Base-by-base conservation (phyloP, 1,140 invertebrate species). In the Plectus sambesii region DNA sequence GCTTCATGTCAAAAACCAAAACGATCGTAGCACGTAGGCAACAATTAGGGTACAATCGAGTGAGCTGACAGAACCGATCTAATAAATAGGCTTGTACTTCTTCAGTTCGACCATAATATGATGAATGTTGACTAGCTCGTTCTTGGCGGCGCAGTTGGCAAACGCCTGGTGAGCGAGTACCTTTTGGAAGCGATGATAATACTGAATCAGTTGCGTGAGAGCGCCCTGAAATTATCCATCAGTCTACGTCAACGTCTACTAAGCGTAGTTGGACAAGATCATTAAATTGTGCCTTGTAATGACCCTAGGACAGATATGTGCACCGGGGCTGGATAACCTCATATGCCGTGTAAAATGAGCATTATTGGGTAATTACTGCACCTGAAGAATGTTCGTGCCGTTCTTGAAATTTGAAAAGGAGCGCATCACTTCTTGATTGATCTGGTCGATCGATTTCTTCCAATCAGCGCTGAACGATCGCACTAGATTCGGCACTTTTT, bases 41-140 rank as follows among this genome's bases (percentile, higher is more conserved):
- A n/a, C n/a, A n/a, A n/a, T n/a, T n/a, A n/a, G n/a, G n/a, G n/a
- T n/a, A 33, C 12, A 33, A 33, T 33, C 12, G 12, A 33, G 30
- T 12, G 17, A 33, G 3, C n/a, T 1, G n/a, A 47, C n/a, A 25
- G 25, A 38, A 17, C 29, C 30, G 22, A 38, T 41, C 42, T 52
- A 75, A 70, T 79, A 73, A 53, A 86, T 59, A 79, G 88, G 78
- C 86, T 98, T 79, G 73, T 94, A 96, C 77, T 96, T 97, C 71
- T 97, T 98, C 35, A 98, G 85, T 77, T 98, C 92, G 2, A 96
- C 87, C 86, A 96, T 97, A 48, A 99, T 84, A 47, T 94, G 85
- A 75, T 98, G 93, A 68, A 96, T 93, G 69, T 96, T 97, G 0
- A 93, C 87, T 19, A 98, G 76, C 71, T 96, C 87, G 20, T 83